phyloP scores from a whole-genome alignment of 2,888 invertebrate species.

The Malthinus flaveolus region DNA sequence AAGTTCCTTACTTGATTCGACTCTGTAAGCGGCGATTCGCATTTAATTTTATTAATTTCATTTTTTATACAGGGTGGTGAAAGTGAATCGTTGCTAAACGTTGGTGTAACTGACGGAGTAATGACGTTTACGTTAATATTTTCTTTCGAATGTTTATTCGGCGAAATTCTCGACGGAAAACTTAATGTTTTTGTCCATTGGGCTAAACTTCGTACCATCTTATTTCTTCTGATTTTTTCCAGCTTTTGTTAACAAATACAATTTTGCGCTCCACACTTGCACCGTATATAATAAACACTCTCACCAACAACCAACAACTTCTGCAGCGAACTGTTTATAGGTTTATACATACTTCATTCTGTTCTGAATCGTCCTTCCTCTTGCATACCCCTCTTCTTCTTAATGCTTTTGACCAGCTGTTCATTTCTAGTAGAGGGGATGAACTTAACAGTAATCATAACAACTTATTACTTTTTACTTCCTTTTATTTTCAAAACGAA shows the following conservation, averaged over 20 bases:
- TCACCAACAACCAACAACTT: conserved; percentile 29
- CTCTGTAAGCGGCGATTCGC: conserved; percentile 46
- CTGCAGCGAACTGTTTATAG: conserved; percentile 18
- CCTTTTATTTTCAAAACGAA: too few species aligned
- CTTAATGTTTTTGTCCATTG: conserved; percentile 92
- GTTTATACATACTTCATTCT: conserved; percentile 30
- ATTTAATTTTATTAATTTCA: conserved; percentile 51
- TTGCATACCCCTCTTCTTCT: conserved; percentile 46
- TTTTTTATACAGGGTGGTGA: conserved; percentile 44
- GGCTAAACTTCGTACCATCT: conserved; percentile 85
- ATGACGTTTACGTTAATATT: conserved; percentile 62
- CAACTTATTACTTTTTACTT: neutral
- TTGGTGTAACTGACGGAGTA: conserved; percentile 63
- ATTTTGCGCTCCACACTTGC: neutral
- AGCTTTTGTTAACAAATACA: neutral
- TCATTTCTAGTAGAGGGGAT: conserved; percentile 31
- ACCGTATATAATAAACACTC: too few species aligned
- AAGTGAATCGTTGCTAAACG: conserved; percentile 56
- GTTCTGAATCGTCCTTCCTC: conserved; percentile 50
- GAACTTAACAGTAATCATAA: conserved; percentile 14
- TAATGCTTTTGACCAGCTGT: conserved; percentile 46
- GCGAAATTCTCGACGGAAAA: conserved; percentile 83
- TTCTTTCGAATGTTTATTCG: conserved; percentile 78
- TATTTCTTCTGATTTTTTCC: conserved; percentile 33
- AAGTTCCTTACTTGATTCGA: conserved; percentile 48